Conservation (phyloP, 2,888 invertebrate genomes). For the Catocala nupta region DNA sequence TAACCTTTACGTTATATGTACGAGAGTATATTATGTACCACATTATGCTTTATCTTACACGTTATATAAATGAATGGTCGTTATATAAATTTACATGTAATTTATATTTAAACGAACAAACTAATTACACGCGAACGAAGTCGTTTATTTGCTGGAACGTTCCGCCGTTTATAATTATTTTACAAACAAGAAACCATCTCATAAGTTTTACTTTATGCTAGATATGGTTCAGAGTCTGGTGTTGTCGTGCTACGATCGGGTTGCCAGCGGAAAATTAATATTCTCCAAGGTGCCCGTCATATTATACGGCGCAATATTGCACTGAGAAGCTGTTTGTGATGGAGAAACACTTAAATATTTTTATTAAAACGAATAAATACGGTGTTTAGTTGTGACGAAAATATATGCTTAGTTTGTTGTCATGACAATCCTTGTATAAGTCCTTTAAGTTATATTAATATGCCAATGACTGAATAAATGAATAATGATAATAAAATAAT, state of each 20-base stretch:
- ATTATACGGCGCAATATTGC: slow-evolving; percentile 24
- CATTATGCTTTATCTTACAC: too few species aligned
- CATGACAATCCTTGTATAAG: too few species aligned
- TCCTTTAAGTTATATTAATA: too few species aligned
- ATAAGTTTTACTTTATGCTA: slow-evolving; percentile 23
- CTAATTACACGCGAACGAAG: background rate
- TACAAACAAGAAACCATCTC: slow-evolving; percentile 24
- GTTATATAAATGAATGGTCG: too few species aligned
- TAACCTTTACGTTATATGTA: too few species aligned
- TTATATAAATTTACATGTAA: too few species aligned
- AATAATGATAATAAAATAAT: too few species aligned
- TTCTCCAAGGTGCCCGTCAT: slow-evolving; percentile 30
- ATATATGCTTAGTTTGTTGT: too few species aligned
- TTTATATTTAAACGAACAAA: too few species aligned
- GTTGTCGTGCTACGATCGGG: slow-evolving; percentile 36
- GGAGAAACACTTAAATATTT: slow-evolving; percentile 11
- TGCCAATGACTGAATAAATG: too few species aligned
- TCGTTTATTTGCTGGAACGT: background rate
- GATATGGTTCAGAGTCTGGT: slow-evolving; percentile 30
- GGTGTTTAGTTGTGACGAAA: too few species aligned
- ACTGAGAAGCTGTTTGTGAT: slow-evolving; percentile 13
- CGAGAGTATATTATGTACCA: too few species aligned
- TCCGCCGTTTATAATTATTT: background rate
- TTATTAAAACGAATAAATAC: background rate
- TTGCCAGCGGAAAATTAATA: slow-evolving; percentile 44